phyloP scores from a whole-genome alignment of 2,797 vertebrate species.

The Amniataba percoides region DNA sequence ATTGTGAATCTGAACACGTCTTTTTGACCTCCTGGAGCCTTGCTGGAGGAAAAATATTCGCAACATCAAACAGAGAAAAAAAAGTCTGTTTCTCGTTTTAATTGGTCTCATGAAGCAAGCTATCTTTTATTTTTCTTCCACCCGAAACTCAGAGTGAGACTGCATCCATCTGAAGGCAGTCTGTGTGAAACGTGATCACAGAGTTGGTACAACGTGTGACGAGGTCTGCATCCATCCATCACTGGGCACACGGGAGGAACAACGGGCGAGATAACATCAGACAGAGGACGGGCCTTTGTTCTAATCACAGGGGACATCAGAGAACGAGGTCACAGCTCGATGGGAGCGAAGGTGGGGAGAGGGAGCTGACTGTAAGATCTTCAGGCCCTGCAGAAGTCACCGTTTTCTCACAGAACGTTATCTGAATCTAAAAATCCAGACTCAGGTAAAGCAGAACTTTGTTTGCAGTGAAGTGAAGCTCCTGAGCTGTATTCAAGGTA shows the following conservation, averaged over 20 bases:
- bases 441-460: neutral
- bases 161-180: neutral
- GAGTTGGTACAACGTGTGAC: neutral
- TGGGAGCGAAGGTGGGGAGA: neutral
- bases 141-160: neutral
- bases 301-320: conserved; percentile 4
- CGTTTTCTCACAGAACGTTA: neutral
- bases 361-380: neutral
- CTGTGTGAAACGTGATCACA: neutral
- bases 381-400: neutral
- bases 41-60: too few species aligned
- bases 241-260: neutral
- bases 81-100: neutral
- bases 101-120: neutral
- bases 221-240: neutral
- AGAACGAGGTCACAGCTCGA: neutral
- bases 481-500: neutral
- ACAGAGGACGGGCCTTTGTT: conserved; percentile 9
- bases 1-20: too few species aligned
- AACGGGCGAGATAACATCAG: neutral
- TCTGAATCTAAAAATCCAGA: neutral
- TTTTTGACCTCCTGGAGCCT: too few species aligned
- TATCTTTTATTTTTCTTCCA: neutral
- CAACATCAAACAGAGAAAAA: neutral
- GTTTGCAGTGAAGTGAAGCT: too few species aligned